Evolutionary conservation across 2,797 vertebrate genomes (phyloP).

Genomic region (Clarias fuscus): DNA sequence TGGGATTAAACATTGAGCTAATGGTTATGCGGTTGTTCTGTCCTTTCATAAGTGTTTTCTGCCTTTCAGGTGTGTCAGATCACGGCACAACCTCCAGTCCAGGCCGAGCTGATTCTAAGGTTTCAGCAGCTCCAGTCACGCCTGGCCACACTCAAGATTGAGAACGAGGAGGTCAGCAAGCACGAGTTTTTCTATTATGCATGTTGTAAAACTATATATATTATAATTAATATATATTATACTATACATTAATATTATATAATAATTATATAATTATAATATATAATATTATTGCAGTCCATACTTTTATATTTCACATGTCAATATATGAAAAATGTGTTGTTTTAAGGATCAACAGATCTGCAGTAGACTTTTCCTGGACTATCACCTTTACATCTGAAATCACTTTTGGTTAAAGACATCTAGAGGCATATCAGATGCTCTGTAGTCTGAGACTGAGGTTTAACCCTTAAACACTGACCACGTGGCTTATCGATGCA

Average conservation of each 20-base stretch:
- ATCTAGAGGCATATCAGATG: background rate
- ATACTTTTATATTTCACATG: background rate
- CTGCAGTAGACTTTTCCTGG: background rate
- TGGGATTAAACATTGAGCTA: constrained; percentile 4
- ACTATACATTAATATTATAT: too few species aligned
- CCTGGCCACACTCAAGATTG: constrained; percentile 92
- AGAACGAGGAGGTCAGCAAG: constrained; percentile 92
- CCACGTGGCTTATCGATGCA: constrained; percentile 27
- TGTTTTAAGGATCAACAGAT: background rate
- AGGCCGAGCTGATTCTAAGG: constrained; percentile 90
- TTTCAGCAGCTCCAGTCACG: constrained; percentile 97
- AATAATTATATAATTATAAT: too few species aligned
- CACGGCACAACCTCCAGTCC: constrained; percentile 91
- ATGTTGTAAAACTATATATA: background rate
- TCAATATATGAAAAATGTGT: background rate
- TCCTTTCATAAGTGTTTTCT: background rate
- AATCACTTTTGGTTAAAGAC: background rate
- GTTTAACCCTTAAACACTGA: constrained; percentile 34
- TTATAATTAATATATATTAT: too few species aligned
- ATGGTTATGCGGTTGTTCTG: background rate
- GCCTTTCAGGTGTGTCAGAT: constrained; percentile 88
- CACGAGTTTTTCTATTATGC: background rate
- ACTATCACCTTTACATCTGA: background rate
- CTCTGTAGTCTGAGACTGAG: background rate
- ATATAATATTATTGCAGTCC: background rate